Evolutionary conservation across 2,888 invertebrate genomes (phyloP), one percentile per base, ranked within the genome.

Genomic region (Phytoseiulus persimilis): DNA sequence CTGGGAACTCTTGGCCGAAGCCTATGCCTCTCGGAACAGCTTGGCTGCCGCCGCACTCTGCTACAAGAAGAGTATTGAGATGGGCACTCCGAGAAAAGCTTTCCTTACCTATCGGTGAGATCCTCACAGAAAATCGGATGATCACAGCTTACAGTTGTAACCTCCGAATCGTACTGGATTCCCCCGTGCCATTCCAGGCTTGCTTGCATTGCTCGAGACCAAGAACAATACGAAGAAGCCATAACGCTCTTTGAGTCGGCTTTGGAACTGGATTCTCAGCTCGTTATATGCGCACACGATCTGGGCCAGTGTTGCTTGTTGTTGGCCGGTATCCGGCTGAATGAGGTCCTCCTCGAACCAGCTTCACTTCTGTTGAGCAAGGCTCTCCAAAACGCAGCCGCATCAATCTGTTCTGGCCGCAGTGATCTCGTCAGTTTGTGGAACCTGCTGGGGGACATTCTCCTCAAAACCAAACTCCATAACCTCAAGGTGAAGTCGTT

Each of bases 1-100:
- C 6, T 87, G n/a, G 39, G 87, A 87, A 33, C 87, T 87, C 11
- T 31, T 87, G 11, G 87, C 32, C n/a, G 87, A 87, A 18, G 87
- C 87, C 28, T 87, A 87, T n/a, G 87, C 87, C n/a, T 33, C 87
- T 32, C 87, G 87, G n/a, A 87, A 33, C 6, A 87, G 87, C 23
- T 87, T 87, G 28, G 87, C 87, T 31, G 87, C 87, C 11, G 87
- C 87, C 32, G 87, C 6, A 0, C 87, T 87, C 87, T 87, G 87
- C 31, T 87, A 39, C 31, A 28, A 28, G 39, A 87, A 32, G 31
- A 87, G 87, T 23, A 87, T 87, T 33, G 87, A 87, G 18, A n/a
- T 33, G n/a, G 87, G 87, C 32, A 87, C 39, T 32, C 9, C 28
- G 9, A n/a, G 45, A 33, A 39, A 87, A 45, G 87, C 87, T 32